phyloP scores from a whole-genome alignment of 2,113 vertebrate genomes.

The Sisor rabdophorus region DNA sequence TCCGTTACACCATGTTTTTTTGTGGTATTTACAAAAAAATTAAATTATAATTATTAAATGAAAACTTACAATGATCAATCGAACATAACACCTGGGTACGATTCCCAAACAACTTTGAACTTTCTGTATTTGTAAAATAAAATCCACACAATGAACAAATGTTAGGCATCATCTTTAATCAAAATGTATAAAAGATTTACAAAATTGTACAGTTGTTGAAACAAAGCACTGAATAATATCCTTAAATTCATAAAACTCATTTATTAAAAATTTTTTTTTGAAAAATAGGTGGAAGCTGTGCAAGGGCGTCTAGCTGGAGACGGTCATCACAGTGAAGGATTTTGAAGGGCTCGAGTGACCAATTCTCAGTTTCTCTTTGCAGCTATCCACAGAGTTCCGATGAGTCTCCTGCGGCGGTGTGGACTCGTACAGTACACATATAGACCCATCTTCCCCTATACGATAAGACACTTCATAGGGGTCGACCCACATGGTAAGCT shows the following conservation, averaged over 20 bases:
- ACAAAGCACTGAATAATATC: constrained; percentile 53
- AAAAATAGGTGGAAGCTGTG: constrained; percentile 47
- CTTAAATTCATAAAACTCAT: constrained; percentile 58
- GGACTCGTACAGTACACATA: constrained; percentile 72
- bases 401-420: constrained; percentile 45
- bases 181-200: constrained; percentile 65
- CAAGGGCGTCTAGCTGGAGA: constrained; percentile 66
- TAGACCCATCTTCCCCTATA: constrained; percentile 75
- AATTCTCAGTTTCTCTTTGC: constrained; percentile 65
- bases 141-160: constrained; percentile 37
- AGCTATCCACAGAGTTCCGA: constrained; percentile 57
- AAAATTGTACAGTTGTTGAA: constrained; percentile 64
- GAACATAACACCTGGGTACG: too few relatives aligned
- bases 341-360: constrained; percentile 65
- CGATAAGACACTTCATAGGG: constrained; percentile 76
- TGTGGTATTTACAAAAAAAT: too few relatives aligned
- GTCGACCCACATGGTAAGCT: constrained; percentile 75
- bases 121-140: too few relatives aligned
- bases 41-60: too few relatives aligned
- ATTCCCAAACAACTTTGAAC: too few relatives aligned
- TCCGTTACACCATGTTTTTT: too few relatives aligned
- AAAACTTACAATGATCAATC: too few relatives aligned
- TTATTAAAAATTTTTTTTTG: constrained; percentile 44
- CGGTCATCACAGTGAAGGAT: constrained; percentile 68
- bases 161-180: constrained; percentile 60